phyloP scores from a whole-genome alignment of 2,113 vertebrate species.

The Neodontobutis hainanensis region DNA sequence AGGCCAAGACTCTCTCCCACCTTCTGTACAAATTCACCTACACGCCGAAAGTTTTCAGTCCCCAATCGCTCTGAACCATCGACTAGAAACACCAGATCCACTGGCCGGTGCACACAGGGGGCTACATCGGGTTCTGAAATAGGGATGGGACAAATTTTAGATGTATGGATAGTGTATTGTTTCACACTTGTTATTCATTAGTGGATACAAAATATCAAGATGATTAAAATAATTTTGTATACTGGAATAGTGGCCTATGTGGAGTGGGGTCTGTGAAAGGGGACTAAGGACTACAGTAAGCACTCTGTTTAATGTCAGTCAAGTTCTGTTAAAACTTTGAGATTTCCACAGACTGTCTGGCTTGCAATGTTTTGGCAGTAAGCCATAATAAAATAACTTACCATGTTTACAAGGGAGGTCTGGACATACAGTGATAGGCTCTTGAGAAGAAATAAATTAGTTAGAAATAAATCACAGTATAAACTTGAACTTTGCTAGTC shows the following conservation, averaged over 20 bases:
- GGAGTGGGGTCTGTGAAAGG: too few relatives aligned
- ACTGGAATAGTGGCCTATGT: too few relatives aligned
- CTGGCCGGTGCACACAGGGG: constrained; percentile 84
- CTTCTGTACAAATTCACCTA: constrained; percentile 79
- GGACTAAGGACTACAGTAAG: too few relatives aligned
- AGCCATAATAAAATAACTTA: constrained; percentile 65
- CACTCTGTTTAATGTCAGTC: too few relatives aligned
- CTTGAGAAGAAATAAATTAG: constrained; percentile 71
- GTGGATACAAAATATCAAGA: too few relatives aligned
- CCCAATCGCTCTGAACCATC: constrained; percentile 91
- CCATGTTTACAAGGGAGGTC: constrained; percentile 92
- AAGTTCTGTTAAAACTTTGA: too few relatives aligned
- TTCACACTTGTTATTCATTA: too few relatives aligned
- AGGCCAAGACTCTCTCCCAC: constrained; percentile 75
- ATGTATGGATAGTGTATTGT: too few relatives aligned
- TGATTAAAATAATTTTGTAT: too few relatives aligned
- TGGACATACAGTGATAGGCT: constrained; percentile 90
- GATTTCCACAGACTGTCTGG: too few relatives aligned
- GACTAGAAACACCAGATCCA: constrained; percentile 88
- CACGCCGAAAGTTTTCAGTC: constrained; percentile 79
- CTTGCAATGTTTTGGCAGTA: too few relatives aligned
- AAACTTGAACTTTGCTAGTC: neutral
- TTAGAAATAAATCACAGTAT: neutral
- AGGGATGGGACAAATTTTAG: neutral
- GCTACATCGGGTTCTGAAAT: constrained; percentile 85